Conservation (phyloP, 2,888 invertebrate species). For the Gastrophysa polygoni region DNA sequence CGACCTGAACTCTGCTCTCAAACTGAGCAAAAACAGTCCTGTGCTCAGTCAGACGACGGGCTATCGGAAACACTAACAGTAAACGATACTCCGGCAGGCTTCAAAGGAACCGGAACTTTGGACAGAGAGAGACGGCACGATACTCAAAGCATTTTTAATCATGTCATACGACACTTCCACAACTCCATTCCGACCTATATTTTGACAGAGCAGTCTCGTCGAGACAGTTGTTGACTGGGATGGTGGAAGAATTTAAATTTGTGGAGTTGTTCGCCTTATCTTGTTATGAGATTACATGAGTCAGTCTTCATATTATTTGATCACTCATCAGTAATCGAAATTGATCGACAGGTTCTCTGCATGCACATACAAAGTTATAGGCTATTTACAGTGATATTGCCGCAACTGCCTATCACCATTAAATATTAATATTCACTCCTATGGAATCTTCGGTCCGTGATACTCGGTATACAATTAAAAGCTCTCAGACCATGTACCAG, state of each 20-base stretch:
- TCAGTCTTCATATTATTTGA: too few species aligned
- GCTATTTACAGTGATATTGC: background rate
- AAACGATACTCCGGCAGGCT: constrained; percentile 17
- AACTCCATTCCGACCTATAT: constrained; percentile 20
- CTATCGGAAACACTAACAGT: constrained; percentile 17
- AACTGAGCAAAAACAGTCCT: constrained; percentile 11
- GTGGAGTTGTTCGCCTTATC: too few species aligned
- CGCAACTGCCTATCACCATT: background rate
- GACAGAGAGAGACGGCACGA: constrained; percentile 39
- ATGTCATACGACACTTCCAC: constrained; percentile 26
- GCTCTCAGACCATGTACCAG: background rate
- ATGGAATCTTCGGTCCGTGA: background rate
- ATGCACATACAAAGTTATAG: background rate
- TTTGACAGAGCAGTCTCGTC: background rate
- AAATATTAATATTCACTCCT: background rate
- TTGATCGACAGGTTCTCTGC: too few species aligned
- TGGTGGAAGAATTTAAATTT: background rate
- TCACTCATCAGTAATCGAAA: too few species aligned
- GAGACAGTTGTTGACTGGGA: background rate
- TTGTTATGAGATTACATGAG: too few species aligned
- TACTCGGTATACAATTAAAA: background rate
- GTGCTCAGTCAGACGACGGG: constrained; percentile 1
- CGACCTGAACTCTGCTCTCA: background rate
- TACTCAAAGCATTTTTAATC: constrained; percentile 28
- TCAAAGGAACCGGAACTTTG: constrained; percentile 35